phyloP scores from a whole-genome alignment of 2,888 invertebrate genomes.

The Ariolimax columbianus region DNA sequence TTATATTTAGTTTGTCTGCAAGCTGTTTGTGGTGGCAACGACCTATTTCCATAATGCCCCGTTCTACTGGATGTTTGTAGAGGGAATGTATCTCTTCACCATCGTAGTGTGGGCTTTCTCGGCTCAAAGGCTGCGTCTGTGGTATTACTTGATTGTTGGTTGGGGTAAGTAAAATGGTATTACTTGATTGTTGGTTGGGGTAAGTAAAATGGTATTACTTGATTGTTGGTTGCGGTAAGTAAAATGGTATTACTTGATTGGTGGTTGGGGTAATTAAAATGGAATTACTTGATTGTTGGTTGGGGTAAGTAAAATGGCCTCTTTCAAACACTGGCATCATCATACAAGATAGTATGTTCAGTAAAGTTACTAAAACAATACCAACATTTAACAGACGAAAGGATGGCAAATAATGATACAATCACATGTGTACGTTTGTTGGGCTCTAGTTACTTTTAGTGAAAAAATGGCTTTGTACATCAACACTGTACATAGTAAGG shows the following conservation, averaged over 20 bases:
- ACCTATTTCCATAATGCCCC: conserved; percentile 95
- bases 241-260: conserved; percentile 71
- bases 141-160: conserved; percentile 78
- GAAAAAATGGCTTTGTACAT: too few relatives aligned
- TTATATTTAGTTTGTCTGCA: conserved; percentile 62
- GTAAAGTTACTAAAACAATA: too few relatives aligned
- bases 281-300: conserved; percentile 77
- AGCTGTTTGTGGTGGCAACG: conserved; percentile 83
- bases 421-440: too few relatives aligned
- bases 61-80: conserved; percentile 98
- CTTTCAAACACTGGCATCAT: too few relatives aligned
- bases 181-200: conserved; percentile 78
- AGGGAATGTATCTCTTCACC: conserved; percentile 78
- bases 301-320: conserved; percentile 65
- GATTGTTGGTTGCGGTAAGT: conserved; percentile 75
- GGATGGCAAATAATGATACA: too few relatives aligned
- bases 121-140: conserved; percentile 73
- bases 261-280: conserved; percentile 74
- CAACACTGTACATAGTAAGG: too few relatives aligned
- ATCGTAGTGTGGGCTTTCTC: conserved; percentile 78
- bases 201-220: conserved; percentile 68
- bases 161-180: conserved; percentile 68
- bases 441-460: too few relatives aligned
- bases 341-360: too few relatives aligned
- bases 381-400: too few relatives aligned